phyloP scores from a whole-genome alignment of 2,888 invertebrate species.

The Hydropsyche betteni region DNA sequence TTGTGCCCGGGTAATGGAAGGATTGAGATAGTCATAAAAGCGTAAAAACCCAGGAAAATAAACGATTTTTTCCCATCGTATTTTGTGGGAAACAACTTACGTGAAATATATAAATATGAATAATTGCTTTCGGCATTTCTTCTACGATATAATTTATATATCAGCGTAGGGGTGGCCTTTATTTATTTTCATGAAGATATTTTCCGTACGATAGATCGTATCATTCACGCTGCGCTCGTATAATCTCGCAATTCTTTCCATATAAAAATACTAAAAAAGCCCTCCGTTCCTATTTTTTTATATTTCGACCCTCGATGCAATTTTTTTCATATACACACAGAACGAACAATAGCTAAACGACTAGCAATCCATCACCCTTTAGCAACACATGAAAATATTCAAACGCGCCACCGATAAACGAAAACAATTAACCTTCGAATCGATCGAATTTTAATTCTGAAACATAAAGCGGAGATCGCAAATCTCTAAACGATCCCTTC shows the following conservation, averaged over 20 bases:
- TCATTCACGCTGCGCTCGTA: conserved; percentile 19
- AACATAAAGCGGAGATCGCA: no score
- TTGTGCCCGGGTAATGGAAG: not conserved
- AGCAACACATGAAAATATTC: conserved; percentile 3
- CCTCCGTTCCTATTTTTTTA: not conserved
- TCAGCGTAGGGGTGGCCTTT: conserved; percentile 1
- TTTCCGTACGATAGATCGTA: conserved; percentile 12
- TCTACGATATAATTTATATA: conserved; percentile 8
- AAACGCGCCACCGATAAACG: conserved; percentile 4
- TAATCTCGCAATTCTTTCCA: conserved; percentile 14
- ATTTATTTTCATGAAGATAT: conserved; percentile 21
- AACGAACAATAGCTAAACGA: conserved; percentile 12
- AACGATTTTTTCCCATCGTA: not conserved
- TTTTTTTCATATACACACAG: conserved; percentile 1
- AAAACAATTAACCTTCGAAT: conserved; percentile 18
- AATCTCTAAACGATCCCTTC: no score
- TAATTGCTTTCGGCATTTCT: conserved; percentile 1
- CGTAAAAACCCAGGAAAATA: not conserved
- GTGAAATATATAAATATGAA: not conserved
- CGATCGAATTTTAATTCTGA: not conserved
- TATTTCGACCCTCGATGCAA: conserved; percentile 15
- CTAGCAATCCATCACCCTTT: not conserved
- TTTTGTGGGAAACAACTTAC: no score
- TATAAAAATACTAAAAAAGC: conserved; percentile 14
- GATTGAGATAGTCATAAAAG: not conserved